Evolutionary conservation across 2,113 vertebrate species (phyloP), one percentile per base, ranked within the genome.

Genomic region (Cyanistes caeruleus): DNA sequence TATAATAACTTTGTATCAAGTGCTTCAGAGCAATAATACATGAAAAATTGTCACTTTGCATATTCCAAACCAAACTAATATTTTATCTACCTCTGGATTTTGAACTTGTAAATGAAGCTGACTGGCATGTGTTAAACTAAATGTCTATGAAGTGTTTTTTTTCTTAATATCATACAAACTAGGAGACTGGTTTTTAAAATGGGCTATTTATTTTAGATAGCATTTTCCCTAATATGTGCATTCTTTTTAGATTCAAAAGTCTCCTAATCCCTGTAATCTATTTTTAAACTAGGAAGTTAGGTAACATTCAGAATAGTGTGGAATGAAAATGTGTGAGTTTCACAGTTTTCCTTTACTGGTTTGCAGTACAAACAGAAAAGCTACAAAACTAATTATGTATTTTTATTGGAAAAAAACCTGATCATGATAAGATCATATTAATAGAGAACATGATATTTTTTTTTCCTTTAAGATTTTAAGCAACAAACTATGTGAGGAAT

Each of bases 231-330:
- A 59, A 49, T 60, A 52, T n/a, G 17, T 46, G 44, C 53, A 39
- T 72, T 51, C 28, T 72, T 88, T 95, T 84, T 60, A 35, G 48
- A 53, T 63, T 75, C 64, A 68, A 46, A 94, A 74, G 21, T 44
- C 16, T 89, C 65, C 89, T 84, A 68, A 73, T 68, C 27, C 14
- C 4, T 62, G 28, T 60, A 62, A 69, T 75, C 92, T 65, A n/a
- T 86, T 64, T 94, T 95, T 95, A 89, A 96, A 94, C 49, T 62
- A 76, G 44, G 55, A 94, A 96, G 93, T 93, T 30, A 84, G 75
- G 44, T 73, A 70, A 52, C 24, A 39, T 84, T 60, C 53, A 77
- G 69, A 80, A 75, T 8, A 56, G 12, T 2, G 12, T 52, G 62
- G 64, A 92, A 82, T 73, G 51, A 43, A 92, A 94, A 62, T 35